Evolutionary conservation across 2,797 vertebrate genomes (phyloP), one percentile per base, ranked within the genome.

Genomic region (Cichlasoma orientale): DNA sequence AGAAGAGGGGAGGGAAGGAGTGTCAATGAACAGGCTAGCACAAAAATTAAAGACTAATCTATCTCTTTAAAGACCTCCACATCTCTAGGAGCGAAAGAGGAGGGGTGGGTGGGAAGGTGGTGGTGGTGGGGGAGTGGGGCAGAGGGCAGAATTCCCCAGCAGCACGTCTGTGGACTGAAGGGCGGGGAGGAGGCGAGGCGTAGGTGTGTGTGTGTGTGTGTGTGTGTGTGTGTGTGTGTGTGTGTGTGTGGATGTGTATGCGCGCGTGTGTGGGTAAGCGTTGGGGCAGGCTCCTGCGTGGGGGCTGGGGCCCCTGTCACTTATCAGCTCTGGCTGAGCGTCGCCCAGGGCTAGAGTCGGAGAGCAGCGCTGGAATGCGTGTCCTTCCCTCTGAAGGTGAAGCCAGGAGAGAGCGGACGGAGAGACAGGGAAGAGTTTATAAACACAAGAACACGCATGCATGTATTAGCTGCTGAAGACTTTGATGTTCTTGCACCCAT

Each of bases 341-440:
- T 96, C 93, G 95, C 95, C 95, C 93, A 83, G 94, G 95, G 94
- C 95, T 93, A 94, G 93, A 95, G 93, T 93, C 86, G 93, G 94
- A 94, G 95, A 95, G 94, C 93, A 82, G 93, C 75, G 55, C 89
- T 91, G 95, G 95, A 96, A 95, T 95, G 95, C 87, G 91, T 93
- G 95, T 95, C 95, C 95, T 96, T 95, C 90, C 87, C 93, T 95
- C 93, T 95, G 95, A 96, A 96, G 95, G 95, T 96, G 95, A 95
- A 94, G 94, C 92, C 85, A 90, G 90, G 94, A 91, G 85, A 88
- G 90, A 89, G 84, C 79, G 55, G 77, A 61, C 59, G 36, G 58
- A 83, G 76, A 69, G 81, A 91, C 82, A 80, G 70, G 63, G 71
- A 61, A 72, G 56, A 75, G 70, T 84, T 88, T 81, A 59, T 81